Percentiles rank a stretch among this genome's conserved stretches.
These are phyloP conservation scores for Pao palembangensis DNA, from an alignment of 2,113 vertebrate genomes.

Conservation along the genomic window DNA sequence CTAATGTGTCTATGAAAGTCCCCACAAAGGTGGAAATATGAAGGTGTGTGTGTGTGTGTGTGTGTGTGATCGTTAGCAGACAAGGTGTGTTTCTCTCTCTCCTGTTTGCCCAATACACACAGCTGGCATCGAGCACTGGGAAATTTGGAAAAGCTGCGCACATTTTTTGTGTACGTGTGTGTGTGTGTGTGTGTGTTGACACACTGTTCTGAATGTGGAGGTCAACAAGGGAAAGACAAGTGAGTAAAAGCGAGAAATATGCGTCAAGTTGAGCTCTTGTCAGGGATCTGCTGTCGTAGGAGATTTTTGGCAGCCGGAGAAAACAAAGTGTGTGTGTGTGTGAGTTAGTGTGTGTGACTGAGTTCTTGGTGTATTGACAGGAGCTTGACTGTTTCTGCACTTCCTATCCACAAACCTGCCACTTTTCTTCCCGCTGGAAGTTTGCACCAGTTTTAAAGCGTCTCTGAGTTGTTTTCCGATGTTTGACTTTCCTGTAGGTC, in stretches of 20 bases:
- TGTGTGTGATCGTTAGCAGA: conserved; percentile 1
- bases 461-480: no score
- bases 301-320: conserved; percentile 45
- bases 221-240: conserved; percentile 15
- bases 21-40: not conserved
- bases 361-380: not conserved
- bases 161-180: not conserved
- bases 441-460: no score
- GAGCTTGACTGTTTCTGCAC: not conserved
- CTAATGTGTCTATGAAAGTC: no score
- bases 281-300: conserved; percentile 49
- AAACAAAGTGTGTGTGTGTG: not conserved
- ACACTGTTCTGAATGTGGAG: conserved; percentile 16
- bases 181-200: not conserved
- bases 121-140: not conserved
- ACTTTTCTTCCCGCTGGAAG: no score
- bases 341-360: not conserved
- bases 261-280: conserved; percentile 45
- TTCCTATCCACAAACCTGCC: no score
- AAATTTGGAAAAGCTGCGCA: not conserved
- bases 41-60: conserved; percentile 15
- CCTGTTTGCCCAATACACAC: not conserved
- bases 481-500: no score
- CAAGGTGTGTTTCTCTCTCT: conserved; percentile 26
- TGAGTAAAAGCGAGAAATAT: conserved; percentile 10